Evolutionary conservation across 2,888 invertebrate genomes (phyloP).

Genomic region (Pecten maximus): DNA sequence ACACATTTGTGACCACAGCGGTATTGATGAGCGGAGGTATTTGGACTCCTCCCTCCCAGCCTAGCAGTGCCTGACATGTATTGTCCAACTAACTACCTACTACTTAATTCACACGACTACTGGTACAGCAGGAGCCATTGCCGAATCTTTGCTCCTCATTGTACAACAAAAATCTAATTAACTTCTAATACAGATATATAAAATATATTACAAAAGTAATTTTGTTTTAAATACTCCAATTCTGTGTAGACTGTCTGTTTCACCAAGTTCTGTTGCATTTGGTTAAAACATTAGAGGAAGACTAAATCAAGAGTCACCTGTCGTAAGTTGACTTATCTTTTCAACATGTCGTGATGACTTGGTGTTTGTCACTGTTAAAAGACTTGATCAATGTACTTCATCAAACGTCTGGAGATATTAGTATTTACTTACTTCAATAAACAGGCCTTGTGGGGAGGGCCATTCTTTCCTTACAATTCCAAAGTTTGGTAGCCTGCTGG

Average conservation of each 20-base stretch:
- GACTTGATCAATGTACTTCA: slow-evolving; percentile 13
- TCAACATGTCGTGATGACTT: neutral
- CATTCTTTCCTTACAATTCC: neutral
- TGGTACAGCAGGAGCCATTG: neutral
- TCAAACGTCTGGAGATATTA: neutral
- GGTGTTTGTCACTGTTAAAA: slow-evolving; percentile 22
- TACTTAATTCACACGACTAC: neutral
- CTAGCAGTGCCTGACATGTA: neutral
- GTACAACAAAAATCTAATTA: neutral
- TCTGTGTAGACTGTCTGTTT: neutral
- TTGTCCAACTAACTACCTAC: neutral
- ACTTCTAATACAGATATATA: neutral
- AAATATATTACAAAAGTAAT: neutral
- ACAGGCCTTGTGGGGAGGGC: neutral
- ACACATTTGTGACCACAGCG: neutral
- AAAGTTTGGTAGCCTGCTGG: neutral
- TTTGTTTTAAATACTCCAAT: neutral
- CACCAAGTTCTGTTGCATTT: neutral
- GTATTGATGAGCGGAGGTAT: slow-evolving; percentile 12
- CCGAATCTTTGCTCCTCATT: neutral
- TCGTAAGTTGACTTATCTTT: slow-evolving; percentile 15
- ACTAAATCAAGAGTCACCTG: neutral
- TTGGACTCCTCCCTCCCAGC: neutral
- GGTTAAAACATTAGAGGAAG: neutral
- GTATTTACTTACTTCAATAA: neutral